Evolutionary conservation across 2,113 vertebrate genomes (phyloP).

Genomic region (Axis porcinus): DNA sequence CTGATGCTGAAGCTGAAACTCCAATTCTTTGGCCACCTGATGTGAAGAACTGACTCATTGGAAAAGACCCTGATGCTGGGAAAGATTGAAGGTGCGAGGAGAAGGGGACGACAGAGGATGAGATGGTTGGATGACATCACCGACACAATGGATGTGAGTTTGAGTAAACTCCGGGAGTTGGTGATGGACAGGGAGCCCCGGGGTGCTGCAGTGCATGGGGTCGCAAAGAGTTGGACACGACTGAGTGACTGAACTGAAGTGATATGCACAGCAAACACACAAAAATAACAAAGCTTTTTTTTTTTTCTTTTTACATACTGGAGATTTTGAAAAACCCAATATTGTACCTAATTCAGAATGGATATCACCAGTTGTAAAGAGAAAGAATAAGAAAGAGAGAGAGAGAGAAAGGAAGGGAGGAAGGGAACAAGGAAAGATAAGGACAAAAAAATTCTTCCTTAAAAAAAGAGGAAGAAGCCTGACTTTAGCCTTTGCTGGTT

Average conservation of each 20-base stretch:
- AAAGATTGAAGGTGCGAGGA: not conserved
- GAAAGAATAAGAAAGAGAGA: not conserved
- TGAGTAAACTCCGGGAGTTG: not conserved
- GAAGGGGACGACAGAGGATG: not conserved
- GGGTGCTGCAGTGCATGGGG: rapidly evolving
- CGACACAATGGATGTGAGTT: not conserved
- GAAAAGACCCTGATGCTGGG: not conserved
- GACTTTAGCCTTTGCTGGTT: not conserved
- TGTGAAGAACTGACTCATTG: rapidly evolving
- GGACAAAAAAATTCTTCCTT: too few species aligned
- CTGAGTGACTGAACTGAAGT: not conserved
- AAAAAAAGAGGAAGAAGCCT: not conserved
- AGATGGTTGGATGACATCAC: not conserved
- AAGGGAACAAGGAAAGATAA: not conserved
- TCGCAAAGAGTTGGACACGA: rapidly evolving
- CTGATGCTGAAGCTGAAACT: not conserved
- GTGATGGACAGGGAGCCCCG: not conserved
- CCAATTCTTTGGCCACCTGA: not conserved
- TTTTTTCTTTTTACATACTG: not conserved
- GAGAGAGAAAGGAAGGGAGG: not conserved
- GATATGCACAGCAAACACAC: not conserved
- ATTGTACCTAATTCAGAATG: not conserved
- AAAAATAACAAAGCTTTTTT: not conserved
- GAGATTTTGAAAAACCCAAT: not conserved
- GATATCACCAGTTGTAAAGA: not conserved